Percentiles rank a stretch among this genome's conserved stretches.
Evolutionary conservation across 2,888 invertebrate genomes (phyloP).

Genomic region (Parasteatoda lunata): DNA sequence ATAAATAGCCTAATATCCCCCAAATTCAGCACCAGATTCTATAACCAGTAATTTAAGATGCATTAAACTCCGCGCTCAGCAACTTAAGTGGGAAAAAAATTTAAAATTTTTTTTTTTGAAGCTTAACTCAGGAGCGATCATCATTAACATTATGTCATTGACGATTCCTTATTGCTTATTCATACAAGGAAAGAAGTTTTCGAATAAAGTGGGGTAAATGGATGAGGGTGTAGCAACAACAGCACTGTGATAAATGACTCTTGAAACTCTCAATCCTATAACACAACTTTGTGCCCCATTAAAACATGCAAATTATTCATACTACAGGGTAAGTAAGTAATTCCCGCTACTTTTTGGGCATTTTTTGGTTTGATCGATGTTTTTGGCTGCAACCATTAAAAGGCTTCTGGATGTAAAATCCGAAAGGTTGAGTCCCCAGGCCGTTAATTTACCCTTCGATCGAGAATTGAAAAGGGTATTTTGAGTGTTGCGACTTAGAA

Average conservation of each 20-base stretch:
- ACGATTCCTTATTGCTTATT: constrained; percentile 51
- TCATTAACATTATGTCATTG: constrained; percentile 67
- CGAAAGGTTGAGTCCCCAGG: too few relatives aligned
- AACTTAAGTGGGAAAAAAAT: constrained; percentile 1
- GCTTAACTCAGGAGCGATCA: constrained; percentile 23
- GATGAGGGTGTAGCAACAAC: constrained; percentile 42
- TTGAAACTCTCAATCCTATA: constrained; percentile 49
- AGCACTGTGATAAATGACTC: constrained; percentile 54
- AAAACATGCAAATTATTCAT: constrained; percentile 66
- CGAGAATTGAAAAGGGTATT: too few relatives aligned
- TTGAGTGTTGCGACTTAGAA: too few relatives aligned
- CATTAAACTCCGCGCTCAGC: constrained; percentile 10
- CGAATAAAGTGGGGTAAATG: constrained; percentile 17
- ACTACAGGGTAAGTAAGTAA: constrained; percentile 50
- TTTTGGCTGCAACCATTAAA: constrained; percentile 38
- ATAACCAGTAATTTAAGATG: constrained; percentile 33
- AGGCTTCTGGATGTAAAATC: not conserved
- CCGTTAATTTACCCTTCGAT: too few relatives aligned
- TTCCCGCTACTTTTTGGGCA: constrained; percentile 42
- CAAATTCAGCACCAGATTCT: constrained; percentile 44
- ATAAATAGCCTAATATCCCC: not conserved
- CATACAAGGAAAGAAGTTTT: constrained; percentile 46
- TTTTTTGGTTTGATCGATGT: constrained; percentile 52
- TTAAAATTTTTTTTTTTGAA: constrained; percentile 1
- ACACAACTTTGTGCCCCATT: constrained; percentile 58